phyloP scores from a whole-genome alignment of 2,797 vertebrate species.

The Anabacerthia variegaticeps region DNA sequence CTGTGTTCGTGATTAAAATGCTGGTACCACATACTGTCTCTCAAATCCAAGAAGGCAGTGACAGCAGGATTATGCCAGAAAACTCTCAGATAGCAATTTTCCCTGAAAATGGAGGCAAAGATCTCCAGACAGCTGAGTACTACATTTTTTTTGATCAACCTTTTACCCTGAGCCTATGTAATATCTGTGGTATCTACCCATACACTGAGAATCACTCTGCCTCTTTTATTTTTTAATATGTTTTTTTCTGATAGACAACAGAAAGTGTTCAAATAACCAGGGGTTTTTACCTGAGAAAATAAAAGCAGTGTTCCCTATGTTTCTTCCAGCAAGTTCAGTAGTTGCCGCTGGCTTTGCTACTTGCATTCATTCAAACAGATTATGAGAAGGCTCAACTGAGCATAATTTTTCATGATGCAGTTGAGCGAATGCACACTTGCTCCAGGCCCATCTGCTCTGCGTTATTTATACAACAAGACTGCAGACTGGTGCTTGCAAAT shows the following conservation, averaged over 20 bases:
- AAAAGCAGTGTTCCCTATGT: neutral
- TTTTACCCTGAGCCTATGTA: neutral
- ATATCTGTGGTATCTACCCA: neutral
- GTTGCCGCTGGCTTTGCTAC: neutral
- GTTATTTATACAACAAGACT: neutral
- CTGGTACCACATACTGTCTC: neutral
- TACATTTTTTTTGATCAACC: neutral
- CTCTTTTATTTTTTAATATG: neutral
- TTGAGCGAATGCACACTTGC: neutral
- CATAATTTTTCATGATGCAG: neutral
- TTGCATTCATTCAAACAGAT: neutral
- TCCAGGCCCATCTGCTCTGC: neutral
- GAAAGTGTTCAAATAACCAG: neutral
- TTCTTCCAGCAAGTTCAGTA: neutral
- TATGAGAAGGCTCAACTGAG: neutral
- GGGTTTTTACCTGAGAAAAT: neutral
- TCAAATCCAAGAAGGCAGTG: neutral
- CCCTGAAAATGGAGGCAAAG: neutral
- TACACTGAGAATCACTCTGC: neutral
- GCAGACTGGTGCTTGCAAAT: neutral
- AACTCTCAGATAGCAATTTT: neutral
- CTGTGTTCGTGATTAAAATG: neutral
- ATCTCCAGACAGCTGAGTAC: neutral
- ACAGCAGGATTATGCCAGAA: neutral
- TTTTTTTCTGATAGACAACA: neutral